Conservation (phyloP, 2,888 invertebrate genomes). For the Invenusta paracnida region DNA sequence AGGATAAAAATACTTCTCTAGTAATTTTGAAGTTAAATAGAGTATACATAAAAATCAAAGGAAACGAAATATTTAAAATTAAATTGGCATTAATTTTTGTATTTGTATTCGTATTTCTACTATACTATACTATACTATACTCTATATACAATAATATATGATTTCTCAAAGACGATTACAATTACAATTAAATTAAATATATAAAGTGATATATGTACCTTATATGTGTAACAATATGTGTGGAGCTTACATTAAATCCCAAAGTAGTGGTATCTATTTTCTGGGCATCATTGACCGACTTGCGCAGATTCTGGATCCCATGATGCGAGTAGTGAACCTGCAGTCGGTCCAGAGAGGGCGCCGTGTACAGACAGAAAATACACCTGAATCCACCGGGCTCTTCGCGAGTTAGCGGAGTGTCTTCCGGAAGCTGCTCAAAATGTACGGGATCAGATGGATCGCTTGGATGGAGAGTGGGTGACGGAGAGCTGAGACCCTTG, state of each 20-base stretch:
- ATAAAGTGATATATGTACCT: neutral
- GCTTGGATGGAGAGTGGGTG: neutral
- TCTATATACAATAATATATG: too few species aligned
- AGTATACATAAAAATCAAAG: too few species aligned
- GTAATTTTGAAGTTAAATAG: too few species aligned
- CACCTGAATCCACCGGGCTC: neutral
- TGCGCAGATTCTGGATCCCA: conserved; percentile 27
- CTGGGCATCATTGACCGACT: neutral
- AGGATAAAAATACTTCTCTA: too few species aligned
- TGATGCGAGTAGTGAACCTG: conserved; percentile 33
- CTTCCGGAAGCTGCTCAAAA: neutral
- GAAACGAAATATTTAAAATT: too few species aligned
- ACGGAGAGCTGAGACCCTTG: neutral
- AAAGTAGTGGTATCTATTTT: neutral
- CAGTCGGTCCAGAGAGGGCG: conserved; percentile 19
- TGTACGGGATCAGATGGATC: neutral
- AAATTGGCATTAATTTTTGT: too few species aligned
- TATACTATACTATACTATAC: too few species aligned
- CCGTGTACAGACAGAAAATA: conserved; percentile 30
- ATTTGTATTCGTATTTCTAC: too few species aligned
- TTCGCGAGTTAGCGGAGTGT: neutral
- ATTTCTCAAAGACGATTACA: too few species aligned
- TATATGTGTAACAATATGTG: neutral
- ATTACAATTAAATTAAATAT: neutral
- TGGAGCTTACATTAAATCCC: neutral